These are phyloP conservation scores for Luperina nickerlii DNA, from an alignment of 2,888 invertebrate species.

Conservation along the genomic window DNA sequence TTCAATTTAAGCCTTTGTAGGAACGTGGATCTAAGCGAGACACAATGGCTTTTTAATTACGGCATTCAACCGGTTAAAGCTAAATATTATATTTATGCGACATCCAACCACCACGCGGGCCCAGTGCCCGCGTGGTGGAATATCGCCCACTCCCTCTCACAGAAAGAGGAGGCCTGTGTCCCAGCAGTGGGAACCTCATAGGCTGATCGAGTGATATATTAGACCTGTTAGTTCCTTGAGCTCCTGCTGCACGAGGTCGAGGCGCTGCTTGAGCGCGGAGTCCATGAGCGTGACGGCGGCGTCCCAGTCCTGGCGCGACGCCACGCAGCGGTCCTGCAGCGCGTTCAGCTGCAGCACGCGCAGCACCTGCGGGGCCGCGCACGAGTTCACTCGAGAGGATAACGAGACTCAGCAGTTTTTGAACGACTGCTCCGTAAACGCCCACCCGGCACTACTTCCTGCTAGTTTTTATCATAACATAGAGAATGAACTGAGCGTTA, in stretches of 20 bases:
- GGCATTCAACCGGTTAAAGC: too few species aligned
- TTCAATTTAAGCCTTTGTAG: too few species aligned
- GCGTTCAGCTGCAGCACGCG: slow-evolving; percentile 98
- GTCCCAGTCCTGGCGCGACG: slow-evolving; percentile 93
- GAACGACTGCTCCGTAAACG: background rate
- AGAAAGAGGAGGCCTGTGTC: background rate
- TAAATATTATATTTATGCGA: background rate
- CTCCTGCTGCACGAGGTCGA: slow-evolving; percentile 88
- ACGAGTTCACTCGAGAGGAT: background rate
- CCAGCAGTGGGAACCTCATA: background rate
- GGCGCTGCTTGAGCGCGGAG: slow-evolving; percentile 93
- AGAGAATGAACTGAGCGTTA: background rate
- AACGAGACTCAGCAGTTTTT: background rate
- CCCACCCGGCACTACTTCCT: background rate
- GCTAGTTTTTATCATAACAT: background rate
- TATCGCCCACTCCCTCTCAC: background rate
- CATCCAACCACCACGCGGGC: background rate
- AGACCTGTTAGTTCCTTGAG: slow-evolving; percentile 83
- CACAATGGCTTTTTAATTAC: too few species aligned
- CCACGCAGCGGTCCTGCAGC: slow-evolving; percentile 92
- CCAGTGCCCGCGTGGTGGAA: background rate
- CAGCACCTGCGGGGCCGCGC: slow-evolving; percentile 91
- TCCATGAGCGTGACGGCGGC: slow-evolving; percentile 97
- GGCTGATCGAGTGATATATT: background rate
- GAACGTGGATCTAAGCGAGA: too few species aligned